Evolutionary conservation across 2,113 vertebrate species (phyloP), one percentile per base, ranked within the genome.

Genomic region (Serilophus lunatus): DNA sequence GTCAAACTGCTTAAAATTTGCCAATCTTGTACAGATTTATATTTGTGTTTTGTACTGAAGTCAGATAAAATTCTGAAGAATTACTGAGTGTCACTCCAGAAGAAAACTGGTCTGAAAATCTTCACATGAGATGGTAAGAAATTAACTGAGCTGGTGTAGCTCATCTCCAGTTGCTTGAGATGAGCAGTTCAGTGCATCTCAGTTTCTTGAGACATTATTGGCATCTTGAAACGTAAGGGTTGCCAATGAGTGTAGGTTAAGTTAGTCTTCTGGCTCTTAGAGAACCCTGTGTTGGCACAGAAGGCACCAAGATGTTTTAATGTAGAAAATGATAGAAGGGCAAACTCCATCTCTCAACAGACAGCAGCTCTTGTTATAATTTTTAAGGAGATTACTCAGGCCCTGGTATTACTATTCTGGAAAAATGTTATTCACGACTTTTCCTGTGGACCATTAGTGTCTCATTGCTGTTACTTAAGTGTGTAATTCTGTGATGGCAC

Each of bases 311-410:
- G 36, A 8, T 80, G 9, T 61, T 77, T 92, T 38, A 64, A 20
- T 44, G 33, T 77, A 54, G 53, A 71, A 49, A 54, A 17, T 61
- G 4, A 26, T 57, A 72, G 42, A 65, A 66, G 10, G 14, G 72
- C 50, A 35, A 31, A 4, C 13, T 5, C 29, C 0, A 0, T 71
- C 28, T 64, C 24, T 93, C 25, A 36, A n/a, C 1, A 10, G 56
- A 65, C 8, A 64, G 35, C 36, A 74, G n/a, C 54, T 23, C 44
- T 66, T 60, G 17, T 49, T 74, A 38, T 0, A 38, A 54, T 59
- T 80, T 72, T 11, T 2, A 31, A 74, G 57, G 66, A 72, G 77
- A 57, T 61, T 80, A 38, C 53, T 90, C 35, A 60, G n/a, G 54
- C 6, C 23, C 26, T 35, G 40, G 22, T 69, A 20, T 72, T 82